Evolutionary conservation across 2,797 vertebrate genomes (phyloP), one percentile per base, ranked within the genome.

Genomic region (Gorsachius magnificus): DNA sequence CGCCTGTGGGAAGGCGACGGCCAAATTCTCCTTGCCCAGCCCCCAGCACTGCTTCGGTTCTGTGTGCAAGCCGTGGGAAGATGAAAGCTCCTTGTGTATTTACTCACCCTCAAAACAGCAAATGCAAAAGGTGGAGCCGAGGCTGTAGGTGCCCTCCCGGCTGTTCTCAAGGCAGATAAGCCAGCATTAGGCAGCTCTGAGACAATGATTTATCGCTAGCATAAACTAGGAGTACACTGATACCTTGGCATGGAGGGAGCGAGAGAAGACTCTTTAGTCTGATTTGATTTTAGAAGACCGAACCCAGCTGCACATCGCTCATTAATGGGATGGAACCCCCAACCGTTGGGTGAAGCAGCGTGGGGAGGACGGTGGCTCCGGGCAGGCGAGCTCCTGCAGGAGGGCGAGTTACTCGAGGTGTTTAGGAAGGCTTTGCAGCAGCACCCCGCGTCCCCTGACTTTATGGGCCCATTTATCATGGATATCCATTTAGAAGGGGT

Each of bases 1-100:
- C 3, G 3, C 14, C 56, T 6, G 0, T 0, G 3, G 33, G 29
- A 65, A 75, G 15, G 10, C 0, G 0, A 22, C 6, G n/a, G 16
- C 31, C 68, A 6, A n/a, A 25, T 4, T 25, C 16, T 6, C 51
- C 58, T 29, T 11, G 21, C 3, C 4, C 19, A 4, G 14, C 18
- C 33, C 33, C 11, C 53, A 35, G 29, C 5, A 1, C 35, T 33
- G 63, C 70, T 26, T 45, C 10, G 0, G 4, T 3, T 53, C 8
- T 9, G 10, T 2, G 35, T 6, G 35, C 31, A 43, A 61, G 29
- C 11, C 4, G 1, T 1, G 5, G 29, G 9, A 13, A 33, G 48
- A 36, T 4, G 46, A 36, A 50, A 68, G 68, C 7, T 70, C 38
- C 16, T 26, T 4, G 9, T 5, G 11, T 2, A 1, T 65, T 71